Base-by-base conservation (phyloP, 2,888 invertebrate genomes). In the Chrysolina haemoptera region DNA sequence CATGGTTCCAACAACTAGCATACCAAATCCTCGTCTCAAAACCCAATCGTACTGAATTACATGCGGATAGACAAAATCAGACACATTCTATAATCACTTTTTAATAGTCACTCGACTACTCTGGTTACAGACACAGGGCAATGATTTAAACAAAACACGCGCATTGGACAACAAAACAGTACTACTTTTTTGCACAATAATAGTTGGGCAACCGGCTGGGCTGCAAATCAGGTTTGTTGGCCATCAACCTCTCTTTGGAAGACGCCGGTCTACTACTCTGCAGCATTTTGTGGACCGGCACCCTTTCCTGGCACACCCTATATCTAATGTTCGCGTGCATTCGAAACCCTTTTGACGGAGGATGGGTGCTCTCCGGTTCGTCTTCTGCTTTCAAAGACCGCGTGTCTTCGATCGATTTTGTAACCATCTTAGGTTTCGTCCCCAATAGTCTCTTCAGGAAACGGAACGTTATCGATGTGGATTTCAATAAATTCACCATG, bases 261-360 rank as follows among this genome's bases (percentile, higher is more conserved):
- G 68, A 68, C 20, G 71, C 18, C 3, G 40, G 63, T 16, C 65
- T 73, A 10, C 50, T 41, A 10, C 50, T 41, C 10, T 66, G 62
- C 1, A 73, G 12, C 6, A 50, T 69, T 43, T 71, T 73, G 63
- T 69, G 71, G 11, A 71, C 73, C 14, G 76, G 76, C 12, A 62
- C 68, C 18, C 71, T 64, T 16, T 76, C 71, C 35, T 76, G 75
- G 66, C 75, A 75, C 0, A 75, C 69, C 43, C 46, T 64, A 55
- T 75, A 75, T 22, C 75, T 68, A 11, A 69, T 59, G 11, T 27
- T 59, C 1, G 22, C 8, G 2, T 22, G 59, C 14, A 35, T n/a
- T 1, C 59, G 14, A n/a, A 59, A 27, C 12, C 8, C 27, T 59
- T 59, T 27, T 11, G 22, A 14, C 1, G 27, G 10, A 1, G 35